Base-by-base conservation (phyloP, 2,888 invertebrate species). In the Aethes cnicana region DNA sequence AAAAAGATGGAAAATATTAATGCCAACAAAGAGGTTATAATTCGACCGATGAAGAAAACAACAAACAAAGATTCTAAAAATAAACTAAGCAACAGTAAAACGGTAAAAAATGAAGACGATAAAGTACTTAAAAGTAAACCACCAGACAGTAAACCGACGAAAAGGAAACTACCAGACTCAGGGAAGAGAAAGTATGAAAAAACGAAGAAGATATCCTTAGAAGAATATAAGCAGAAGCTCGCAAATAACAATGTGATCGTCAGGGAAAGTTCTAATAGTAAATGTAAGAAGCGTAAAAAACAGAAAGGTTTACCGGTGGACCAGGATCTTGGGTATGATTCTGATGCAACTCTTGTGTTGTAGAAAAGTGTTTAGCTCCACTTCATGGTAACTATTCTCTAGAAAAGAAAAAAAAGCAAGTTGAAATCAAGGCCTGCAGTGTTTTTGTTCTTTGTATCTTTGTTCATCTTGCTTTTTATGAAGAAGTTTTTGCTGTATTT, bases 161-260 rank as follows among this genome's bases (percentile, higher is more conserved):
- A 54, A 16, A 35, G 12, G 30, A 44, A 36, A 25, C 12, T 18
- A 18, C 9, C 9, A 3, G 18, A n/a, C 2, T 14, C 18, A 17
- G 54, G 14, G 11, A 57, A 32, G 9, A 54, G 53, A 1, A 53
- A 54, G 44, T 0, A 43, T 30, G 48, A 56, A 11, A 54, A 50
- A 11, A 16, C 37, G 2, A 78, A 69, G 21, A 78, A 75, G 47
- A 78, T 79, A 55, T 72, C 78, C 20, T 47, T 77, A 32, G 70
- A 71, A 5, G 74, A 77, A 58, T 79, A 77, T 52, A 76, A 75
- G 53, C n/a, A n/a, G n/a, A n/a, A n/a, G n/a, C n/a, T n/a, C n/a
- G n/a, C n/a, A n/a, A n/a, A n/a, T n/a, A n/a, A n/a, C n/a, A n/a
- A n/a, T n/a, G n/a, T n/a, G n/a, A n/a, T n/a, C n/a, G n/a, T n/a